Conservation (phyloP, 1,140 invertebrate species). For the Penaeus indicus region DNA sequence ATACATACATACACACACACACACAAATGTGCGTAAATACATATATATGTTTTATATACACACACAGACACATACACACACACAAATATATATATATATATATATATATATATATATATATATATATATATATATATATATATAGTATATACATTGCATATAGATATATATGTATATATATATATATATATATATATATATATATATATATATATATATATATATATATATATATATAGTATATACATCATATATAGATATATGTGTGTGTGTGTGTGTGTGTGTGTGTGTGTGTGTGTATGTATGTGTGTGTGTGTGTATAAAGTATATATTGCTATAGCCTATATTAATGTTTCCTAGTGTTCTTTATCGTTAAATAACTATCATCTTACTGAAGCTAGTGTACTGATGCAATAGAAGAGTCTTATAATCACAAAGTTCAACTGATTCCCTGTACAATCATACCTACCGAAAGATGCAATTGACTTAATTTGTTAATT, state of each 20-base stretch:
- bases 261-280: slow-evolving; percentile 31
- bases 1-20: no score
- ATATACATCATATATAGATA: slow-evolving; percentile 1
- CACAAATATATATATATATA: background rate
- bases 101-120: background rate
- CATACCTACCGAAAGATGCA: no score
- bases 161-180: slow-evolving; percentile 14
- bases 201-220: background rate
- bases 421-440: no score
- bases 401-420: no score
- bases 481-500: no score
- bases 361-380: no score
- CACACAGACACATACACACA: background rate
- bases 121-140: slow-evolving; percentile 33
- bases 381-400: no score
- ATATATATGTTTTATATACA: no score
- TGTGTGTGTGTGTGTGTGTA: slow-evolving; percentile 19
- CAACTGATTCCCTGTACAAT: no score
- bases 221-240: background rate
- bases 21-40: no score
- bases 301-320: background rate
- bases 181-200: background rate
- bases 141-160: slow-evolving; percentile 13
- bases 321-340: no score
- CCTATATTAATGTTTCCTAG: no score